These are phyloP conservation scores for Siniperca undulata DNA, from an alignment of 2,797 vertebrate species.

Conservation along the genomic window DNA sequence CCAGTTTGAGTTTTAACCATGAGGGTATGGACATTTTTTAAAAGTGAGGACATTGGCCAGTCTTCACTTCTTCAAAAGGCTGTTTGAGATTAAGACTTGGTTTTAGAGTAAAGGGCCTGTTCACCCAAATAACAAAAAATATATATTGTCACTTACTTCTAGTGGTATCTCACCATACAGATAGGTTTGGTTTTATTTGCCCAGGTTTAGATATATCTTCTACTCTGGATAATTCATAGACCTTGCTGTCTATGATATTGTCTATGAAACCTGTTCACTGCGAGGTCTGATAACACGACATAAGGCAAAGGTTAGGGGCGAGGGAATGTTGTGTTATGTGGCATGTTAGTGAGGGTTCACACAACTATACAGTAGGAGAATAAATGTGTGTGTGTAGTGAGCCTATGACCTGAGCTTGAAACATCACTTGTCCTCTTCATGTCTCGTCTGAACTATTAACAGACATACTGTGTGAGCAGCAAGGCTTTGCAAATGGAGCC, in stretches of 20 bases:
- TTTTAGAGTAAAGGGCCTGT: background rate
- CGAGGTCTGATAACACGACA: background rate
- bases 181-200: background rate
- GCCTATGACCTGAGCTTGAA: background rate
- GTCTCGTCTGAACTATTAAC: slow-evolving; percentile 1
- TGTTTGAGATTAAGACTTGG: background rate
- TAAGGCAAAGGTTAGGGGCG: background rate
- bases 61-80: background rate
- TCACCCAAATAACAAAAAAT: background rate
- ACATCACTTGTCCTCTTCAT: background rate
- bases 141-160: background rate
- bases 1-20: slow-evolving; percentile 4
- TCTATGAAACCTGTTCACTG: background rate
- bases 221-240: background rate
- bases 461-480: slow-evolving; percentile 17
- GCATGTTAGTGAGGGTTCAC: background rate
- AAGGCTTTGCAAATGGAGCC: background rate
- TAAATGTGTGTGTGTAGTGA: background rate
- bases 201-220: too few relatives aligned
- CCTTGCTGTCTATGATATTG: background rate
- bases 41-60: background rate
- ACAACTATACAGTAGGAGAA: background rate
- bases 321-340: background rate
- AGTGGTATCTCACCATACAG: background rate
- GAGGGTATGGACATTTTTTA: background rate